Base-by-base conservation (phyloP, 1,140 invertebrate species). In the Eupristina koningsbergeri region DNA sequence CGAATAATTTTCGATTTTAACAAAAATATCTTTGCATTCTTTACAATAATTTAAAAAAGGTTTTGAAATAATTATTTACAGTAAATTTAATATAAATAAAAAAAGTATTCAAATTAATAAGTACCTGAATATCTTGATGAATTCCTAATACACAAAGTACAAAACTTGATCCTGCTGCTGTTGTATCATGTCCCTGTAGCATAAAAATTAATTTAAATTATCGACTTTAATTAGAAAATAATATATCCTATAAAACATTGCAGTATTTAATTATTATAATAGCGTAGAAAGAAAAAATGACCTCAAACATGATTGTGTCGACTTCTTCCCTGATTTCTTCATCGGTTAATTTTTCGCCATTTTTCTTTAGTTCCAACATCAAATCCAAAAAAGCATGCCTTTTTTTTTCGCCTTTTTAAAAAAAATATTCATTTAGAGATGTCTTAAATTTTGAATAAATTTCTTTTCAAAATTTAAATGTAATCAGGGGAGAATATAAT, bases 231-330 rank as follows among this genome's bases (percentile, higher is more conserved):
- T n/a, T n/a, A n/a, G n/a, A n/a, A n/a, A n/a, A n/a, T n/a, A n/a
- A n/a, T n/a, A n/a, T n/a, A n/a, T n/a, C n/a, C n/a, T n/a, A n/a
- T n/a, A n/a, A n/a, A n/a, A n/a, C n/a, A n/a, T n/a, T n/a, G n/a
- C n/a, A n/a, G n/a, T n/a, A n/a, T n/a, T n/a, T n/a, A n/a, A n/a
- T n/a, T n/a, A n/a, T n/a, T 45, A 45, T 45, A n/a, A n/a, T 29
- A 41, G 7, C 3, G 11, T 29, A 13, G 29, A 53, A 75, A 0
- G 50, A 13, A 71, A 71, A 71, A 47, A 3, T 58, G 36, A 97
- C 96, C 94, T 97, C 96, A 90, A 97, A 97, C 95, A 97, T 97
- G 84, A 97, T 97, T 0, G 96, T 97, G 85, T 97, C 95, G 0
- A 97, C 96, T 94, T 97, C 95, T 89, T 97, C 96, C 87, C 95